phyloP scores from a whole-genome alignment of 2,888 invertebrate genomes.

The Eretmocerus hayati region DNA sequence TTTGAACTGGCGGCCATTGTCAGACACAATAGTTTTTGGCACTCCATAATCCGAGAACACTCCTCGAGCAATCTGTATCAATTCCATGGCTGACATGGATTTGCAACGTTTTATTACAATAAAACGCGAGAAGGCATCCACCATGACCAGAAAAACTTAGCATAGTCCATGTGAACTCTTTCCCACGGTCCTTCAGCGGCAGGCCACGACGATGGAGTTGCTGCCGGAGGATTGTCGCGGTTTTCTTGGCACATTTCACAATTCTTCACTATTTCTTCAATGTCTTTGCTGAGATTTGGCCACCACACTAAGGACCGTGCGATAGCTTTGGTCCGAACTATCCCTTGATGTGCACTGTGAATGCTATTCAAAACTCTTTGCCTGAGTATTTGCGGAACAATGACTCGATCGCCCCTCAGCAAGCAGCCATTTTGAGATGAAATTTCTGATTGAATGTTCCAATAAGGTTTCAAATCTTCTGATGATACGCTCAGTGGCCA shows the following conservation, averaged over 20 bases:
- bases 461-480: neutral
- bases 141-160: conserved; percentile 13
- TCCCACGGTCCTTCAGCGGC: conserved; percentile 19
- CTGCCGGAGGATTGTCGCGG: conserved; percentile 4
- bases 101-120: no score
- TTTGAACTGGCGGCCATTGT: no score
- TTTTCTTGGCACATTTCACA: conserved; percentile 11
- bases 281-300: conserved; percentile 16
- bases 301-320: conserved; percentile 19
- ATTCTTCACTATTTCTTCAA: conserved; percentile 5
- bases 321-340: conserved; percentile 5
- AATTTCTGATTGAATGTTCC: neutral
- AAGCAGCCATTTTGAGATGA: neutral
- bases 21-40: no score
- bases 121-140: no score
- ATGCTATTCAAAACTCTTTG: neutral
- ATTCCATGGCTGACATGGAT: no score
- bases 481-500: neutral
- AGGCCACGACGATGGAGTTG: conserved; percentile 13
- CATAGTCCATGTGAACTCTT: conserved; percentile 23
- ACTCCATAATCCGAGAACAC: no score
- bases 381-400: conserved; percentile 7
- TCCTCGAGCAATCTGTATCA: no score
- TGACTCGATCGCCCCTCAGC: conserved; percentile 9
- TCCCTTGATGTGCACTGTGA: neutral